Percentiles rank a stretch among this genome's conserved stretches.
Conservation (phyloP, 2,888 invertebrate species). For the Cheiracanthium punctorium region DNA sequence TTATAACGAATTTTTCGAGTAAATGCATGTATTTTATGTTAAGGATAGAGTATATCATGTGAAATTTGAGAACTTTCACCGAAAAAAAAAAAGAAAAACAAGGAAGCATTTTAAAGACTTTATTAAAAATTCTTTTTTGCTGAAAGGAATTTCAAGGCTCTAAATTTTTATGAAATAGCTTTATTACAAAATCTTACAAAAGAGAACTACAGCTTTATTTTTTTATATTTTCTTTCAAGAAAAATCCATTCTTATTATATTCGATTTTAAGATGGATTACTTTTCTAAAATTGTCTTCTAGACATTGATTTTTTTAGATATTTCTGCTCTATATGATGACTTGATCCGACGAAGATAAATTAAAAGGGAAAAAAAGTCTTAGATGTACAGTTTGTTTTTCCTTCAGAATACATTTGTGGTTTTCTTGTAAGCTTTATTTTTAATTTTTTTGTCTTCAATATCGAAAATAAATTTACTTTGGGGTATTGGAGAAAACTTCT, state of each 20-base stretch:
- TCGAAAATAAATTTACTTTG: constrained; percentile 10
- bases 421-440: neutral
- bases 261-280: neutral
- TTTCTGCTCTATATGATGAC: neutral
- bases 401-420: neutral
- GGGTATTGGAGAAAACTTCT: neutral
- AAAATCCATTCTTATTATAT: neutral
- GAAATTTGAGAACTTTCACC: no score
- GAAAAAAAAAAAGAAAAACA: no score
- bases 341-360: neutral
- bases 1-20: no score
- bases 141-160: no score
- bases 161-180: no score
- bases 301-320: neutral
- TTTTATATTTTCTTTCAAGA: no score
- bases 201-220: neutral
- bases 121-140: no score
- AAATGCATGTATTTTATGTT: no score
- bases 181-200: no score
- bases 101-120: no score
- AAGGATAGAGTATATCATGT: no score
- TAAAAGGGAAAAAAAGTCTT: neutral
- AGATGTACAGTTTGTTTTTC: neutral
- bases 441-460: neutral
- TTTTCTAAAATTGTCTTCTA: neutral